Percentiles rank a stretch among this genome's conserved stretches.
phyloP scores from a whole-genome alignment of 2,797 vertebrate species.

The Danio tinwini region DNA sequence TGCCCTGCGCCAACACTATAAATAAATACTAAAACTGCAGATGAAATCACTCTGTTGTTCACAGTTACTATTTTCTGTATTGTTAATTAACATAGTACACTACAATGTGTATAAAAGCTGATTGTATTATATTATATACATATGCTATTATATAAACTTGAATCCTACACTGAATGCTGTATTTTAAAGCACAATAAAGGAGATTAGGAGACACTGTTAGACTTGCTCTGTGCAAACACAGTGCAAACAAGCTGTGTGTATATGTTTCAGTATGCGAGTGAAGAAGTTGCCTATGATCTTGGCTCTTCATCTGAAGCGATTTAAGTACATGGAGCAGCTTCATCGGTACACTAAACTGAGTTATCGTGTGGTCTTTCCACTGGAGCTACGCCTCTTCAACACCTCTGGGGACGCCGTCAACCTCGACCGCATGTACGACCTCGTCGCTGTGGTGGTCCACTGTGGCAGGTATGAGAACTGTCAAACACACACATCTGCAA shows the following conservation, averaged over 20 bases:
- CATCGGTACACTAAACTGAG: constrained; percentile 98
- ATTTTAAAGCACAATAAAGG: too few species aligned
- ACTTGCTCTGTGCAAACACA: too few species aligned
- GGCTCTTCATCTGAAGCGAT: constrained; percentile 95
- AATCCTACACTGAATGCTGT: too few species aligned
- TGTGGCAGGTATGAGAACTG: constrained; percentile 87
- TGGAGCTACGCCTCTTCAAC: constrained; percentile 96
- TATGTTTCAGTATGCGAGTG: constrained; percentile 80
- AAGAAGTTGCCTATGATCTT: constrained; percentile 98
- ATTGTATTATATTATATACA: too few species aligned
- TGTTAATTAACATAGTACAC: too few species aligned
- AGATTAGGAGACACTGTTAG: too few species aligned
- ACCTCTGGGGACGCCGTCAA: constrained; percentile 92
- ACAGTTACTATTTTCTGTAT: too few species aligned
- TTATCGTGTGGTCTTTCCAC: constrained; percentile 94
- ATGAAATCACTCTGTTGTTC: too few species aligned
- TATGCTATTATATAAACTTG: too few species aligned
- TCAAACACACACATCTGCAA: background rate
- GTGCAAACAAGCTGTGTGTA: constrained; percentile 22
- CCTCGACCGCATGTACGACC: constrained; percentile 95
- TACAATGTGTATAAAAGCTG: too few species aligned
- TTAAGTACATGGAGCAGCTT: constrained; percentile 98
- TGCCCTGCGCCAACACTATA: too few species aligned
- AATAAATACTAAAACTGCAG: too few species aligned
- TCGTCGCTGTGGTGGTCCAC: constrained; percentile 96